Evolutionary conservation across 2,888 invertebrate genomes (phyloP).

Genomic region (Amiota mariae): DNA sequence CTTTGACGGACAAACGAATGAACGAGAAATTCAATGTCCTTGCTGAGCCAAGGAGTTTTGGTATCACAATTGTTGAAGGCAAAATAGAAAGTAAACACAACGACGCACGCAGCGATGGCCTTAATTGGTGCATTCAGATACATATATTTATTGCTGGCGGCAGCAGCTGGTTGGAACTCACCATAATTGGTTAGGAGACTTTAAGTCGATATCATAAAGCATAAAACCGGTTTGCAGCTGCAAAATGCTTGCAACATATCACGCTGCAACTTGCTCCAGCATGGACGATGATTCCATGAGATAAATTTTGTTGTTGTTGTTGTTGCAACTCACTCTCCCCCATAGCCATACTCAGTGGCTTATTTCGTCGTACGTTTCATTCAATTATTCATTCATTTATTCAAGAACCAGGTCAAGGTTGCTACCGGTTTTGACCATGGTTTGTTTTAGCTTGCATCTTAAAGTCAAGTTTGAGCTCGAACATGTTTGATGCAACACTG

Average conservation of each 20-base stretch:
- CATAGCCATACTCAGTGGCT: not conserved
- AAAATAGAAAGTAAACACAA: slow-evolving; percentile 1
- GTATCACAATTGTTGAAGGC: not conserved
- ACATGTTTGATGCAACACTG: slow-evolving; percentile 24
- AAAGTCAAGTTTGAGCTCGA: slow-evolving; percentile 30
- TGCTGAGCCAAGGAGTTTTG: not conserved
- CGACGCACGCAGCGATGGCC: slow-evolving; percentile 23
- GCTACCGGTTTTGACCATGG: not conserved
- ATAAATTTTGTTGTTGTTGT: too few relatives aligned
- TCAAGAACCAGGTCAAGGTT: slow-evolving; percentile 72
- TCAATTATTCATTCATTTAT: slow-evolving; percentile 17
- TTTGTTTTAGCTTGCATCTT: slow-evolving; percentile 23
- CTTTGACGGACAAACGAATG: not conserved
- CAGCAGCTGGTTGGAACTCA: not conserved
- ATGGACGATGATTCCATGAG: not conserved
- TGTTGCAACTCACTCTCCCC: not conserved
- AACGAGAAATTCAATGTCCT: not conserved
- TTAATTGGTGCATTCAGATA: slow-evolving; percentile 1
- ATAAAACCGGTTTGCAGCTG: slow-evolving; percentile 13
- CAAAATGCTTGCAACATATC: not conserved
- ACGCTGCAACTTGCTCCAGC: not conserved
- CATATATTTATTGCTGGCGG: not conserved
- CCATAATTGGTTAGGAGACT: slow-evolving; percentile 23
- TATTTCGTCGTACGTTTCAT: not conserved
- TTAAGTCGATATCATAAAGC: not conserved